Conservation (phyloP, 1,140 invertebrate species). For the Ganaspis sp. region DNA sequence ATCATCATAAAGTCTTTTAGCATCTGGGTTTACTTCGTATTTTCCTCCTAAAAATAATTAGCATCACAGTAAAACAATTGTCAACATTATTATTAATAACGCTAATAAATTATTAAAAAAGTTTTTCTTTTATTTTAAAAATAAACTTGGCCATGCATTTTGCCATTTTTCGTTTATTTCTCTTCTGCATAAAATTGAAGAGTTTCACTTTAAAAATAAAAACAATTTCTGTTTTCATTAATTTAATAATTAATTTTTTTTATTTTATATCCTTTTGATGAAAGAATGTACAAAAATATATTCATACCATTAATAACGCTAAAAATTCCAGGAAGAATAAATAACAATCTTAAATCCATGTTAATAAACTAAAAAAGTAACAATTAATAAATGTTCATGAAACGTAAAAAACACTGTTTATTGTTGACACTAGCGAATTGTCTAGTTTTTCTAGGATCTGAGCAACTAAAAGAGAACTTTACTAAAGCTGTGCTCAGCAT, state of each 20-base stretch:
- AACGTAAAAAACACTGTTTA: neutral
- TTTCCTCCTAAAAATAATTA: slow-evolving; percentile 70
- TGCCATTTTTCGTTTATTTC: too few relatives aligned
- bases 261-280: too few relatives aligned
- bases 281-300: neutral
- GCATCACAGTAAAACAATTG: neutral
- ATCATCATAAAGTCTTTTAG: slow-evolving; percentile 94
- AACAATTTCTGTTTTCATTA: too few relatives aligned
- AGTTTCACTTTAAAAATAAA: too few relatives aligned
- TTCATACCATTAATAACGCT: neutral
- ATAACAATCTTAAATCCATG: neutral
- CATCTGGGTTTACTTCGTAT: slow-evolving; percentile 90
- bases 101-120: too few relatives aligned
- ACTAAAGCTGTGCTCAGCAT: neutral
- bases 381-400: neutral
- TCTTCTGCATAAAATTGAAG: too few relatives aligned
- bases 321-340: neutral
- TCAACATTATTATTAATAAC: too few relatives aligned
- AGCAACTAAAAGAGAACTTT: neutral
- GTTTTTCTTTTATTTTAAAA: too few relatives aligned
- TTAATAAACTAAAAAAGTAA: neutral
- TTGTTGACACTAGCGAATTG: neutral
- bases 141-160: too few relatives aligned
- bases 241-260: too few relatives aligned
- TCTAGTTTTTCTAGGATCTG: neutral